Evolutionary conservation across 2,113 vertebrate genomes (phyloP), one percentile per base, ranked within the genome.

Genomic region (Rhineura floridana): DNA sequence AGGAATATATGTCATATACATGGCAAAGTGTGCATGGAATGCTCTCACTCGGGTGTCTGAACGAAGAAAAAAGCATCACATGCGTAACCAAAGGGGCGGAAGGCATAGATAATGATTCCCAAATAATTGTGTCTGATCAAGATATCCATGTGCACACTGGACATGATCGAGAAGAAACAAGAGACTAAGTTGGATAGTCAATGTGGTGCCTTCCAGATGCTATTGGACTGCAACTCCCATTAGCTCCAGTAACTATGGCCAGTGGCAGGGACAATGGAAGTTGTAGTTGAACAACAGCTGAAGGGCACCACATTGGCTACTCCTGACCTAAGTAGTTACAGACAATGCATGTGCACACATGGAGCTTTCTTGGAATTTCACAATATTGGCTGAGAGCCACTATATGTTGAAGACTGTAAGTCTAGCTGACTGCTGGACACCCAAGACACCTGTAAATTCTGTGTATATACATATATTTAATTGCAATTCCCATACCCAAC

Each of bases 131-230:
- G 15, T 59, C 42, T 39, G 10, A 65, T 36, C 84, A 65, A 30
- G 25, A 4, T 39, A 19, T 67, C n/a, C 50, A 67, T 80, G 52
- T 25, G 44, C 36, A 75, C 9, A 23, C 67, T 87, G 79, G 79
- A 46, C 70, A 82, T 36, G 59, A 48, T 88, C 23, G 70, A 76
- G 86, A 82, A 82, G 65, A 87, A 87, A 81, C 50, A 81, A 73
- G 39, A 81, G 39, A 28, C 23, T 82, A 39, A 23, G 28, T 75
- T 30, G 30, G 65, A 30, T 30, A 67, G 33, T 67, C 65, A 67
- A 67, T n/a, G n/a, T n/a, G n/a, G n/a, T 30, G 65, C 33, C 65
- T 30, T 67, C 65, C 33, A 30, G 65, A 67, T 67, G 33, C 33
- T 30, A 8, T 67, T 67, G 65, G 28, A 30, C 65, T 67, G 33